These are phyloP conservation scores for Drosophila eugracilis DNA, from an alignment of 1,140 invertebrate genomes.

Conservation along the genomic window DNA sequence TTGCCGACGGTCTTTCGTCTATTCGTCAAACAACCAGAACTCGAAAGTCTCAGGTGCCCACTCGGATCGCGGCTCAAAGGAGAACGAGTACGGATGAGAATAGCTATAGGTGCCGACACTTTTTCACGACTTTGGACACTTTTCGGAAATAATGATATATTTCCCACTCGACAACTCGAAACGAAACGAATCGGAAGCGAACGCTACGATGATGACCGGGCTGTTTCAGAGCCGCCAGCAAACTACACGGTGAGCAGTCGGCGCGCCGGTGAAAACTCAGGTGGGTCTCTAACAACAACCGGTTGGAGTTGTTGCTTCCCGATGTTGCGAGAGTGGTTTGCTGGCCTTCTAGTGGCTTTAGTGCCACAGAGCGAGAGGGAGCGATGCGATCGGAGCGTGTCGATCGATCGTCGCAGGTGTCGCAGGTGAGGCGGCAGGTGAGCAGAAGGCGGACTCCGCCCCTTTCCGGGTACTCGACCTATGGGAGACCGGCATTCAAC, in stretches of 20 bases:
- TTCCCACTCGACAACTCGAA: constrained; percentile 3
- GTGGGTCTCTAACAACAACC: constrained; percentile 59
- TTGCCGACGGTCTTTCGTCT: constrained; percentile 70
- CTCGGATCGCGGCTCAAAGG: neutral
- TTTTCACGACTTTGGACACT: constrained; percentile 13
- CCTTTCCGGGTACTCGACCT: constrained; percentile 26
- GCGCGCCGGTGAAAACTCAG: constrained; percentile 69
- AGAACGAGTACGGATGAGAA: too few species aligned
- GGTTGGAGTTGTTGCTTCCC: constrained; percentile 34
- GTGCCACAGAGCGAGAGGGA: constrained; percentile 59
- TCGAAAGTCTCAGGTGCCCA: constrained; percentile 13
- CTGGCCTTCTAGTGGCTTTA: neutral
- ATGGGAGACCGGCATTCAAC: constrained; percentile 37
- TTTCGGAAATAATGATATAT: constrained; percentile 4
- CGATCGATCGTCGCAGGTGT: constrained; percentile 72
- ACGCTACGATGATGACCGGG: constrained; percentile 69
- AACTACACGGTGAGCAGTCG: constrained; percentile 66
- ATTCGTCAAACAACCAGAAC: constrained; percentile 21
- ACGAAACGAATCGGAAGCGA: constrained; percentile 38
- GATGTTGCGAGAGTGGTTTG: constrained; percentile 7
- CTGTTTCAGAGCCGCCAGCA: constrained; percentile 74
- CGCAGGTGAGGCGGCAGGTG: constrained; percentile 57
- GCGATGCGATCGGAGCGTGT: constrained; percentile 55
- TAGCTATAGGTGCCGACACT: constrained; percentile 13
- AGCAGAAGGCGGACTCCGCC: constrained; percentile 61